Percentiles rank a stretch among this genome's conserved stretches.
Evolutionary conservation across 2,113 vertebrate species (phyloP).

Genomic region (Chamaetylas fuelleborni): DNA sequence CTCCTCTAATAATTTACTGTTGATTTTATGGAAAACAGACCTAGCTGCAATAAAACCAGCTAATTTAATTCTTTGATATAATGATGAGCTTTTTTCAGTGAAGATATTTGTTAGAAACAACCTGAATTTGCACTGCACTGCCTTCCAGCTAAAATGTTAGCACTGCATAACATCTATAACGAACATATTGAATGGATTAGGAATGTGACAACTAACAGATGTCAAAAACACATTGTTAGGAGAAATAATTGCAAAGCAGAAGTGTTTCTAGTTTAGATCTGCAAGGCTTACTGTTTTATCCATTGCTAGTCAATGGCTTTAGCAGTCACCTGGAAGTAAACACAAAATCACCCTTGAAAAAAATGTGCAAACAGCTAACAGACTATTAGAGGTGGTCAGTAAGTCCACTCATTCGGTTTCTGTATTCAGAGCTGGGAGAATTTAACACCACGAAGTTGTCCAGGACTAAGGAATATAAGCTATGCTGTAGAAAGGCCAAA

Average conservation of each 20-base stretch:
- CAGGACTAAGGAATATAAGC: not conserved
- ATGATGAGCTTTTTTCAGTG: not conserved
- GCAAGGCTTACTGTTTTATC: conserved; percentile 1
- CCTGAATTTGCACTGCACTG: not conserved
- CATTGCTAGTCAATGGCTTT: conserved; percentile 12
- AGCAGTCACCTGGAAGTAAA: conserved; percentile 37
- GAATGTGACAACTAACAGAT: conserved; percentile 37
- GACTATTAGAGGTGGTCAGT: not conserved
- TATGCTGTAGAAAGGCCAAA: not conserved
- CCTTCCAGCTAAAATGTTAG: conserved; percentile 7
- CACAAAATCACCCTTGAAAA: not conserved
- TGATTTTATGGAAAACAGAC: not conserved
- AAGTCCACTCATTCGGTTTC: not conserved
- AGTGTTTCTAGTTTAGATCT: conserved; percentile 44
- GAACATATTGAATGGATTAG: conserved; percentile 50
- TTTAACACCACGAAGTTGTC: not conserved
- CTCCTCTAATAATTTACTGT: not conserved
- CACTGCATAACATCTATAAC: not conserved
- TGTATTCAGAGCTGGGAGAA: not conserved
- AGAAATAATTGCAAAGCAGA: conserved; percentile 18
- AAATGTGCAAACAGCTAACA: not conserved
- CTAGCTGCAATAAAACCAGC: not conserved
- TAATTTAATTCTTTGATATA: not conserved
- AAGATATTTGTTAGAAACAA: not conserved
- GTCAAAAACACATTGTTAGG: conserved; percentile 1